Conservation (phyloP, 2,113 vertebrate genomes). For the Perccottus glenii region DNA sequence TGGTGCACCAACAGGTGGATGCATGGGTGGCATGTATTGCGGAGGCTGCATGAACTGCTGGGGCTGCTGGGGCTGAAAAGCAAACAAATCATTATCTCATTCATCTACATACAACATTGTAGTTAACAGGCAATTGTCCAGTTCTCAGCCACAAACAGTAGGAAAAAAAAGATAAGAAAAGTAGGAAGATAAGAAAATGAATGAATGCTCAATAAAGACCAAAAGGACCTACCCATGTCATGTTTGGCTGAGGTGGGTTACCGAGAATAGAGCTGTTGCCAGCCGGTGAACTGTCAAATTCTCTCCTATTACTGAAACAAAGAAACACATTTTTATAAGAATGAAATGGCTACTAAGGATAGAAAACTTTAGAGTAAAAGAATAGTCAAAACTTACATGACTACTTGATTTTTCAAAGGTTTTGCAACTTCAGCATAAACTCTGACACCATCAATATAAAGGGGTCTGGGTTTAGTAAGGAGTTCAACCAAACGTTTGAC, state of each 20-base stretch:
- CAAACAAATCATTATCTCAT: too few species aligned
- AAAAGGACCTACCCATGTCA: constrained; percentile 62
- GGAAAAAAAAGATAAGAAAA: too few species aligned
- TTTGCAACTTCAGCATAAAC: constrained; percentile 93
- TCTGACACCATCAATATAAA: constrained; percentile 91
- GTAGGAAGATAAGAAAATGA: too few species aligned
- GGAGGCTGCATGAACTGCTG: constrained; percentile 55
- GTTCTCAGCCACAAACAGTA: too few species aligned
- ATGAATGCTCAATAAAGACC: background rate
- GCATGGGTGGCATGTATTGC: constrained; percentile 53
- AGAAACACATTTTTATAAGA: background rate
- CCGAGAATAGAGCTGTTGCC: constrained; percentile 69
- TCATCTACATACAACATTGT: too few species aligned
- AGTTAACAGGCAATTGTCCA: too few species aligned
- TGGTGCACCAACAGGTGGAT: constrained; percentile 38
- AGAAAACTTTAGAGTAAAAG: background rate
- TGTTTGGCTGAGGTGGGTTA: constrained; percentile 59
- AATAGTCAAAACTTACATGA: background rate
- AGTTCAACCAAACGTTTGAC: constrained; percentile 91
- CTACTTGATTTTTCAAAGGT: constrained; percentile 80
- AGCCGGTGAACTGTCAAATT: constrained; percentile 65
- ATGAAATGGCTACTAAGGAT: too few species aligned
- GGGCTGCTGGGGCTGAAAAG: constrained; percentile 19
- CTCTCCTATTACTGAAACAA: constrained; percentile 68
- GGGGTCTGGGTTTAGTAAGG: constrained; percentile 89